phyloP scores from a whole-genome alignment of 2,888 invertebrate genomes.

The Drosophila yooni region DNA sequence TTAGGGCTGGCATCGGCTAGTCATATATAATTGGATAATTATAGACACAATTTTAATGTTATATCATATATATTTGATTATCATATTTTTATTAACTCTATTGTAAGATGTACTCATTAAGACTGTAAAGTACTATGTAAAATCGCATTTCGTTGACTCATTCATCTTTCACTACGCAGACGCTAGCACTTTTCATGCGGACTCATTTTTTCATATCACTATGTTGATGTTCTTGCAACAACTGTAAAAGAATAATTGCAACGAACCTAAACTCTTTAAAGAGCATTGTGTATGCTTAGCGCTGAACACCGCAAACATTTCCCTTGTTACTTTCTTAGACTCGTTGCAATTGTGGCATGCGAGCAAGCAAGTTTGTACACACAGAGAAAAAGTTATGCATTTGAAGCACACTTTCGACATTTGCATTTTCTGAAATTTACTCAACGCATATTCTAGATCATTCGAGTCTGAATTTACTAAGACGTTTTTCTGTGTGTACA shows the following conservation, averaged over 20 bases:
- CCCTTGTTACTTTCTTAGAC: constrained; percentile 35
- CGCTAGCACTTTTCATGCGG: background rate
- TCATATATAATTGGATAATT: background rate
- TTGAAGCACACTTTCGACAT: too few species aligned
- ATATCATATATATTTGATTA: background rate
- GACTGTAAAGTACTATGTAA: background rate
- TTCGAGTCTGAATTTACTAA: background rate
- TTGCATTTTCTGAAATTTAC: background rate
- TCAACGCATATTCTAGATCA: background rate
- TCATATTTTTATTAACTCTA: background rate
- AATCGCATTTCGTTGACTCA: background rate
- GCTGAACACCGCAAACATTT: constrained; percentile 52
- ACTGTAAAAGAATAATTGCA: constrained; percentile 64
- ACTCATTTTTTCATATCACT: constrained; percentile 12
- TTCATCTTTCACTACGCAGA: background rate
- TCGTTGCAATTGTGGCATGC: constrained; percentile 26
- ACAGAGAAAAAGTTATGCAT: background rate
- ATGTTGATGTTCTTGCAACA: constrained; percentile 41
- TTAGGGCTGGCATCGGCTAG: background rate
- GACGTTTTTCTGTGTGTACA: background rate
- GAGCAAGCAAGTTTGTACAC: background rate
- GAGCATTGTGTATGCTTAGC: constrained; percentile 37
- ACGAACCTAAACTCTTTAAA: constrained; percentile 73
- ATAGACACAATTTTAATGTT: background rate
- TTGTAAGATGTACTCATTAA: background rate